A percentile compares a stretch with the other conserved stretches of the same genome.
Conservation (phyloP, 1,140 invertebrate genomes). For the Zaprionus ghesquierei region DNA sequence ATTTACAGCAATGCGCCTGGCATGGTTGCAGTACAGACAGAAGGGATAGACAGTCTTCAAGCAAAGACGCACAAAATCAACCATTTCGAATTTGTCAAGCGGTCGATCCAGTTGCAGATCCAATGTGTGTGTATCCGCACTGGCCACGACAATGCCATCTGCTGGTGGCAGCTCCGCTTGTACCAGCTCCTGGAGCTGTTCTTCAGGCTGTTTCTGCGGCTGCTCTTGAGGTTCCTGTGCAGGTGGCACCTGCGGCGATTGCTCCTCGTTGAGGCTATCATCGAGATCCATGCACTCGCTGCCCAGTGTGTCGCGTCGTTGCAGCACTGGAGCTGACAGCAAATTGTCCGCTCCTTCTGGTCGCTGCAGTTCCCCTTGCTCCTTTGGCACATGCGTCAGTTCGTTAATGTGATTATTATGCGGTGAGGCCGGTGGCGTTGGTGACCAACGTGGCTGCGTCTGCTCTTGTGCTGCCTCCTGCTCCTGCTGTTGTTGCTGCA, state of each 20-base stretch:
- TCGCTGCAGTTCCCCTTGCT: background rate
- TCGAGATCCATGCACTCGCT: slow-evolving; percentile 71
- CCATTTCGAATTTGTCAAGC: slow-evolving; percentile 88
- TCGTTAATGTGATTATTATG: slow-evolving; percentile 51
- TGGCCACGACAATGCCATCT: slow-evolving; percentile 83
- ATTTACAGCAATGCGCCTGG: slow-evolving; percentile 91
- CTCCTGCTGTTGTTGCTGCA: background rate
- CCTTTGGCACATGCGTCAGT: slow-evolving; percentile 22
- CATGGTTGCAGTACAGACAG: slow-evolving; percentile 93
- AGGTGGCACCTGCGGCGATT: background rate
- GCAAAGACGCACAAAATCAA: slow-evolving; percentile 88
- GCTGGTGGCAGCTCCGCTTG: slow-evolving; percentile 5
- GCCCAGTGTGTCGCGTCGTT: slow-evolving; percentile 59
- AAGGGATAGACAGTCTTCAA: slow-evolving; percentile 86
- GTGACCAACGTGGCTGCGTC: slow-evolving; percentile 62
- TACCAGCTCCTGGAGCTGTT: background rate
- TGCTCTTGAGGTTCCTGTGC: background rate
- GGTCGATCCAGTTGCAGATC: slow-evolving; percentile 89
- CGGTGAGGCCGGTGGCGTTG: slow-evolving; percentile 73
- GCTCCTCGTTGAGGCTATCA: slow-evolving; percentile 44
- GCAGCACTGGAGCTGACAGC: slow-evolving; percentile 4
- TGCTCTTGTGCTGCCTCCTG: slow-evolving; percentile 14
- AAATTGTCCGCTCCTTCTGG: background rate
- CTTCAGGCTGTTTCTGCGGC: background rate
- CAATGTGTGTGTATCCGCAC: slow-evolving; percentile 86